phyloP scores from a whole-genome alignment of 2,797 vertebrate genomes.

The Buphagus erythrorhynchus region DNA sequence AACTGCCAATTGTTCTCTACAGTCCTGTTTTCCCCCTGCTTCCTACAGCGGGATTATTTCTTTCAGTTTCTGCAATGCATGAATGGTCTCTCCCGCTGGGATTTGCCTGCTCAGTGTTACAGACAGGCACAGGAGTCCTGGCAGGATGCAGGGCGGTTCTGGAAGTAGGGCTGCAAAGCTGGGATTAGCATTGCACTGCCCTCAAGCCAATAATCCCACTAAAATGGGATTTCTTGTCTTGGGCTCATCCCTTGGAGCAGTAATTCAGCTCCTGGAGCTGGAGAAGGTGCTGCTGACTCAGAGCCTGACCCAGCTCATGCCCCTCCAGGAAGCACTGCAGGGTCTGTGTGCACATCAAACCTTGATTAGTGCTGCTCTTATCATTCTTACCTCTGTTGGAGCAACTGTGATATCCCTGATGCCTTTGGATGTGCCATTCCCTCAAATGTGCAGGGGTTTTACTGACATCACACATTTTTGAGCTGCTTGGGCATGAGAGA shows the following conservation, averaged over 20 bases:
- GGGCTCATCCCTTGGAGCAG: background rate
- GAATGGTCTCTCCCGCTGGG: background rate
- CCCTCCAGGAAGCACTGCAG: background rate
- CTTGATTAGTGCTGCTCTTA: background rate
- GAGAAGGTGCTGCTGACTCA: background rate
- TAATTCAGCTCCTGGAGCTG: background rate
- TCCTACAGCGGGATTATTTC: background rate
- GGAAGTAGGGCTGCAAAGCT: background rate
- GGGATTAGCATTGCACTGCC: background rate
- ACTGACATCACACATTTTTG: background rate
- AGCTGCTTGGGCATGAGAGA: background rate
- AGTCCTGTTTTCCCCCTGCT: background rate
- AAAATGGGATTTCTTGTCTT: background rate
- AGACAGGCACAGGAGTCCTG: background rate
- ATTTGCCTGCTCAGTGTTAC: background rate
- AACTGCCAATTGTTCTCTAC: background rate
- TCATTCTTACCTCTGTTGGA: fast-evolving
- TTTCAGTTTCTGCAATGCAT: background rate
- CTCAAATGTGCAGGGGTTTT: background rate
- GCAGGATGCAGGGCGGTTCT: background rate
- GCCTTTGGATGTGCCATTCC: background rate
- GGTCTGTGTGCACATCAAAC: background rate
- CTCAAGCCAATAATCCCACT: background rate
- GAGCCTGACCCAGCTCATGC: background rate
- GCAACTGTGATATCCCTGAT: background rate